These are phyloP conservation scores for Leucoraja erinaceus DNA, from an alignment of 2,113 vertebrate genomes.

Conservation along the genomic window DNA sequence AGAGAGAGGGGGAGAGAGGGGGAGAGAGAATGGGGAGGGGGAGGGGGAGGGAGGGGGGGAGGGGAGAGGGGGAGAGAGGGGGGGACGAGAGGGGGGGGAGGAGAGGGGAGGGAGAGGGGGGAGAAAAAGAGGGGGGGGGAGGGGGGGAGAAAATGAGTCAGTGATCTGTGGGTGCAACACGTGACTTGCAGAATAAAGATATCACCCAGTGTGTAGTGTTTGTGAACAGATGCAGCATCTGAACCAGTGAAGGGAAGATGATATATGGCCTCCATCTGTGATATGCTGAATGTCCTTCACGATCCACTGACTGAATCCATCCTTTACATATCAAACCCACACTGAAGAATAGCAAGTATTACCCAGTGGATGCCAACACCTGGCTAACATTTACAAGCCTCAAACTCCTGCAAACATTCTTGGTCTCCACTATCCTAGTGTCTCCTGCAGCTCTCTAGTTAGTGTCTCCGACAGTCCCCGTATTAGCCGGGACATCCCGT, in stretches of 20 bases:
- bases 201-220: constrained; percentile 58
- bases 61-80: no score
- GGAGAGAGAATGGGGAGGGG: no score
- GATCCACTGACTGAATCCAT: constrained; percentile 70
- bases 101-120: no score
- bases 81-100: no score
- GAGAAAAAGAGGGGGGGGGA: constrained; percentile 63
- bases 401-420: no score
- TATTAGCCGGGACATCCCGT: no score
- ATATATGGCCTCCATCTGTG: constrained; percentile 80
- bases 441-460: no score
- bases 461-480: no score
- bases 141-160: constrained; percentile 55
- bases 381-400: not conserved
- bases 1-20: no score
- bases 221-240: constrained; percentile 54
- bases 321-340: constrained; percentile 44
- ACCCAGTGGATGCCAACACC: not conserved
- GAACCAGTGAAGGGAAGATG: constrained; percentile 80
- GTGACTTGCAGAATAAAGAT: constrained; percentile 61
- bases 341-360: not conserved
- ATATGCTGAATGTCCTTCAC: constrained; percentile 81
- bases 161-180: constrained; percentile 49
- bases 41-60: no score
- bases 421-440: no score